Evolutionary conservation across 1,140 invertebrate species (phyloP), one percentile per base, ranked within the genome.

Genomic region (Ostrea denselamellosa): DNA sequence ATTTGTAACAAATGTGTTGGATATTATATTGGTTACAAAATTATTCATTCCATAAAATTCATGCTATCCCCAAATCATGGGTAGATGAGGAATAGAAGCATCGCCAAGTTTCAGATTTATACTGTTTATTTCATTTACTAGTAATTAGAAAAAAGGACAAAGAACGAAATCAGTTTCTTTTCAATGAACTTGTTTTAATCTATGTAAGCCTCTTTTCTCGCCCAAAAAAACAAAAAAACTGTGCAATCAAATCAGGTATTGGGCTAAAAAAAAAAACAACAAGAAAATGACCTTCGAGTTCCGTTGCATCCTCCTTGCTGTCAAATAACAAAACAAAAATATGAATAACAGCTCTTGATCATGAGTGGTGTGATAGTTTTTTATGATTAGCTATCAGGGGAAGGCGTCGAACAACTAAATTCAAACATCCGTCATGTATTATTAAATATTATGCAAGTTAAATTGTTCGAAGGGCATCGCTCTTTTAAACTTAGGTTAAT

Each of bases 361-460:
- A 28, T 8, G 28, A 77, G 28, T 10, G 4, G 68, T 12, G 34
- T 4, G 68, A 77, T 17, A 19, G 14, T 62, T 62, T 5, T 17
- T 62, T 62, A 62, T 62, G 56, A 62, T 19, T 56, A 56, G 54
- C 9, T 44, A 44, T 44, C 34, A 44, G 34, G 34, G 34, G 5
- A 44, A 44, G 34, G 34, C 34, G 34, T 62, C 14, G 56, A 62
- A 62, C 56, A 62, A n/a, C 56, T 62, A 19, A 44, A 17, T 22
- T 25, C 68, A 10, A 77, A 77, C 25, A 34, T 28, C 22, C 68
- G 68, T 77, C 28, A 25, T 28, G 22, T 77, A 3, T 77, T 77
- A 71, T 71, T 34, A 77, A 25, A 77, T 77, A 77, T 77, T 34
- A 77, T 77, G 68, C 68, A 77, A 77, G 68, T 25, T 77, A 77